Base-by-base conservation (phyloP, 2,888 invertebrate genomes). In the Blera fallax region DNA sequence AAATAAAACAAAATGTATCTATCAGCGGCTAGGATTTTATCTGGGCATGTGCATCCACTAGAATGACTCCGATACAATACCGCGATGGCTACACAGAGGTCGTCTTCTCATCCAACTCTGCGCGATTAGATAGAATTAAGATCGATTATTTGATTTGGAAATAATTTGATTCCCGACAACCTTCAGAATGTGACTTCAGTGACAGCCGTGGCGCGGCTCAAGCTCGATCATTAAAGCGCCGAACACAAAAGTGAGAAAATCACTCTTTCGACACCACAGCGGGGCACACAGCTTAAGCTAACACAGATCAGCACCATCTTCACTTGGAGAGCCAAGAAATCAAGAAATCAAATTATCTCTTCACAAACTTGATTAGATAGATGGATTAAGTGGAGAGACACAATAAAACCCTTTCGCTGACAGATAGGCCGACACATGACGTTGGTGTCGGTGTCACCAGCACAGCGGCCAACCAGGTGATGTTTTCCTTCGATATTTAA, bases 91-190 rank as follows among this genome's bases (percentile, higher is more conserved):
- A 16, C 45, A 52, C 32, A 67, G 67, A 77, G 82, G 77, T 77
- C 78, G 72, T 67, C 78, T 65, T 72, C 77, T 78, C 67, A 54
- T 62, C 50, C 67, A 67, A 73, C 67, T 73, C 29, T 4, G 27
- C 69, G 64, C 79, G 84, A 84, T 79, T 79, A 84, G 79, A 79
- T 58, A 54, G 74, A 79, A 90, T 90, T 91, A 90, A 91, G 91
- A 91, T 91, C 90, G 90, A 91, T 90, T 90, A 90, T 91, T 90
- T 90, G 90, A 90, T 91, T 91, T 89, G 88, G 90, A 90, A 91
- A 90, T 88, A 70, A 79, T 79, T 79, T 74, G 69, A 84, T 79
- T 84, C 74, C 24, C 62, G 45, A 27, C 74, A 79, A 70, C 84
- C 79, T 84, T 84, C 80, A 58, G 48, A 70, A 62, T 62, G 60